Evolutionary conservation across 1,140 invertebrate species (phyloP).

Genomic region (Galendromus occidentalis): DNA sequence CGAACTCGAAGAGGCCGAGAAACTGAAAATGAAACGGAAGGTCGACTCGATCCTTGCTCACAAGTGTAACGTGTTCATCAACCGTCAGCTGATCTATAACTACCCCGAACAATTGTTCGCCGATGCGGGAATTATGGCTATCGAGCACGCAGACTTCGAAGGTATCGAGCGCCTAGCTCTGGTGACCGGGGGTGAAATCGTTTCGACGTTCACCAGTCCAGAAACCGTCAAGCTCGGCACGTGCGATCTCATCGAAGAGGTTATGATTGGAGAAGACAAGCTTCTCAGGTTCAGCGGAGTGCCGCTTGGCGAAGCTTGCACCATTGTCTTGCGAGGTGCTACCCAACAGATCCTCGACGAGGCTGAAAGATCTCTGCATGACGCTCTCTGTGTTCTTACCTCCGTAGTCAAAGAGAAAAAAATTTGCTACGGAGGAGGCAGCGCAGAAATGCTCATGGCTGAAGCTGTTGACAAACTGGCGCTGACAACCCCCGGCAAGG

Average conservation of each 20-base stretch:
- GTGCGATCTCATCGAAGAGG: conserved; percentile 88
- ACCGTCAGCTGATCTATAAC: conserved; percentile 98
- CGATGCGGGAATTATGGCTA: conserved; percentile 94
- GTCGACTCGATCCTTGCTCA: conserved; percentile 90
- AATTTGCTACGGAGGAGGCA: conserved; percentile 76
- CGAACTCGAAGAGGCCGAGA: conserved; percentile 89
- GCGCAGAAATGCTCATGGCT: conserved; percentile 91
- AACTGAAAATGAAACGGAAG: conserved; percentile 99
- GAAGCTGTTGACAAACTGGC: conserved; percentile 64
- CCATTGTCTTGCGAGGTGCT: conserved; percentile 88
- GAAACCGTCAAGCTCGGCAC: conserved; percentile 73
- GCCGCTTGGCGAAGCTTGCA: conserved; percentile 83
- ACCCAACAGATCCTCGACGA: conserved; percentile 98
- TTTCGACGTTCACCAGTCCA: conserved; percentile 91
- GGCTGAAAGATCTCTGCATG: conserved; percentile 90
- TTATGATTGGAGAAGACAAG: conserved; percentile 95
- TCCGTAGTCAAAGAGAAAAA: conserved; percentile 83
- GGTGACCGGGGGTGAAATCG: conserved; percentile 92
- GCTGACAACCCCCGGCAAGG: conserved; percentile 79
- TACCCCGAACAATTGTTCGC: conserved; percentile 99
- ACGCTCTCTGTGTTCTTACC: conserved; percentile 88
- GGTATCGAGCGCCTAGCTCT: conserved; percentile 90
- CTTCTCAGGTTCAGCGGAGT: conserved; percentile 88
- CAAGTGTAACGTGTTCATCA: conserved; percentile 96
- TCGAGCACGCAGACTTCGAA: conserved; percentile 99